Percentiles rank a stretch among this genome's conserved stretches.
Conservation (phyloP, 37 sponge, comb jelly and placozoan species). For the Halichondria panicea region DNA sequence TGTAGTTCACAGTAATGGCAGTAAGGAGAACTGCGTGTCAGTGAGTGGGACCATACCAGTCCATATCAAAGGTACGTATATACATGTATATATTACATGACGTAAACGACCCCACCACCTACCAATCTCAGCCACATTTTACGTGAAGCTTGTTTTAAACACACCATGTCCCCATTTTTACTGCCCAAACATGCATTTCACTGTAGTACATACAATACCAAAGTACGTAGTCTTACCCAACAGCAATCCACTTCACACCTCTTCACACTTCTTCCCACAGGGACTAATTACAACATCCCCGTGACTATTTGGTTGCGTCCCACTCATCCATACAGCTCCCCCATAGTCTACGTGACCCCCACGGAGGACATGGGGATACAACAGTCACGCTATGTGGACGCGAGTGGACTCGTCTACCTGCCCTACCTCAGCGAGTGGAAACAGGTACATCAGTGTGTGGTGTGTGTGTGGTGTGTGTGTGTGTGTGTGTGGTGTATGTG, state of each 20-base stretch:
- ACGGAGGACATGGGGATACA: conserved; percentile 89
- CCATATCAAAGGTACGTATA: conserved; percentile 53
- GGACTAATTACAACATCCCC: conserved; percentile 94
- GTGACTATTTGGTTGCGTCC: conserved; percentile 77
- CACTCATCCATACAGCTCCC: conserved; percentile 78
- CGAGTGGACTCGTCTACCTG: conserved; percentile 84
- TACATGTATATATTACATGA: neutral
- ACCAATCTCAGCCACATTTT: neutral
- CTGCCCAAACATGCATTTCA: no score
- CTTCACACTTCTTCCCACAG: conserved; percentile 34
- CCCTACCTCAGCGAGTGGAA: conserved; percentile 98
- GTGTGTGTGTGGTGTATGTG: no score
- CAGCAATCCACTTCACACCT: no score
- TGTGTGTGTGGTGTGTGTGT: no score
- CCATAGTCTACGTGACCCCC: conserved; percentile 84
- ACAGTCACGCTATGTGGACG: conserved; percentile 87
- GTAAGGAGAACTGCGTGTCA: conserved; percentile 52
- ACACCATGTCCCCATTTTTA: neutral
- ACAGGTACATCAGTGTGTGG: no score
- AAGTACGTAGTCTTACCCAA: neutral
- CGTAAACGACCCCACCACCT: neutral
- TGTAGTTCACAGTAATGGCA: conserved; percentile 41
- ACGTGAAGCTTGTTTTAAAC: no score
- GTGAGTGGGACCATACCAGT: conserved; percentile 89
- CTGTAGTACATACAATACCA: neutral